These are phyloP conservation scores for Gallirallus australis DNA, from an alignment of 2,797 vertebrate species.

Conservation along the genomic window DNA sequence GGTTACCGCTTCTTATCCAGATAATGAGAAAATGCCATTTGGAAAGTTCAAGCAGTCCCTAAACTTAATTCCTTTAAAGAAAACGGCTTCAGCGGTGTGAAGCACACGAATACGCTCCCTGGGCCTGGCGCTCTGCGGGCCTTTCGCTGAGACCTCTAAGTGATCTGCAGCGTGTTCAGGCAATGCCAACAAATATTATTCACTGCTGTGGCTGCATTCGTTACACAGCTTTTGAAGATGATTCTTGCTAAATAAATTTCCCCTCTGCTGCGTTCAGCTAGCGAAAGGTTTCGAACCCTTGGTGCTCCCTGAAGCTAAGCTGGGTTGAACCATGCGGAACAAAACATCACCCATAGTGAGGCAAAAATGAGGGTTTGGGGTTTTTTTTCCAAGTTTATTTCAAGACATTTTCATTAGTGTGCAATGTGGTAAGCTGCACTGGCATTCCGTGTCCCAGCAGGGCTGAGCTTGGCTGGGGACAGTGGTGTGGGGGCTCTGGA, in stretches of 20 bases:
- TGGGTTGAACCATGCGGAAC: not conserved
- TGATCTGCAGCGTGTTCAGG: constrained; percentile 12
- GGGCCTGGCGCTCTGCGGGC: not conserved
- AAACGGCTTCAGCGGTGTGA: not conserved
- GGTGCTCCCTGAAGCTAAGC: not conserved
- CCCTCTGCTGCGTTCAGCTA: not conserved
- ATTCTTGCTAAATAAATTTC: constrained; percentile 3
- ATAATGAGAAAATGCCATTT: not conserved
- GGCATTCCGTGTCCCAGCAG: fast-evolving
- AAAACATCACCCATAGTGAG: not conserved
- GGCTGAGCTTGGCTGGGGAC: fast-evolving
- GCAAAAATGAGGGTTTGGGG: not conserved
- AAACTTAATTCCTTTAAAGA: constrained; percentile 14
- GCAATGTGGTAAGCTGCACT: not conserved
- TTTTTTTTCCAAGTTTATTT: not conserved
- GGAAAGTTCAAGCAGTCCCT: not conserved
- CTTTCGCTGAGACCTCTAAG: constrained; percentile 59
- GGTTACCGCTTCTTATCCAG: not conserved
- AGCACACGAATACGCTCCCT: not conserved
- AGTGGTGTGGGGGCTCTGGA: not conserved
- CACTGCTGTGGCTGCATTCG: not conserved
- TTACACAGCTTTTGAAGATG: constrained; percentile 6
- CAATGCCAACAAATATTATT: constrained; percentile 25
- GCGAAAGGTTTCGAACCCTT: not conserved
- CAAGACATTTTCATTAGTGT: not conserved